These are phyloP conservation scores for Cheilosia vernalis DNA, from an alignment of 2,888 invertebrate species.

Conservation along the genomic window DNA sequence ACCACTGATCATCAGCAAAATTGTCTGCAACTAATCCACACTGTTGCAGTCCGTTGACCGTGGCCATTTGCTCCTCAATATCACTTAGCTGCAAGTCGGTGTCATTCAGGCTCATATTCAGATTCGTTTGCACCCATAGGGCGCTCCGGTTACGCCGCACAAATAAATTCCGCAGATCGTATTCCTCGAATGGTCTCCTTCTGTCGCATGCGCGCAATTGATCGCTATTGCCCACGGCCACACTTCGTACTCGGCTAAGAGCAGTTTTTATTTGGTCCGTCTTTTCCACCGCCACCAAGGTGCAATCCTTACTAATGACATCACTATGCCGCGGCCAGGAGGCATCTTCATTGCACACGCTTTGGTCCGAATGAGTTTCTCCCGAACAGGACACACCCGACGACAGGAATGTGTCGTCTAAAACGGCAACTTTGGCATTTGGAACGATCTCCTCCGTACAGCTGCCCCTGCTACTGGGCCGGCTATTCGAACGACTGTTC, in stretches of 20 bases:
- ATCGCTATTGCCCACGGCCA: constrained; percentile 30
- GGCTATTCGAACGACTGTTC: constrained; percentile 56
- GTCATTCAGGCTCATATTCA: constrained; percentile 66
- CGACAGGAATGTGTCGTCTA: constrained; percentile 81
- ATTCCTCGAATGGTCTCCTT: constrained; percentile 56
- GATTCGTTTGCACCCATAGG: constrained; percentile 80
- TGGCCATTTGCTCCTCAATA: constrained; percentile 82
- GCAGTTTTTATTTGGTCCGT: constrained; percentile 64
- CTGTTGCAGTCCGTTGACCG: constrained; percentile 75
- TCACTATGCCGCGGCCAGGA: constrained; percentile 57
- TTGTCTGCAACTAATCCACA: constrained; percentile 73
- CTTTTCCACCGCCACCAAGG: constrained; percentile 18
- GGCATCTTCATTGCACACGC: constrained; percentile 69
- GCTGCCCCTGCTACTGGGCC: constrained; percentile 69
- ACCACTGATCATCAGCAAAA: constrained; percentile 43
- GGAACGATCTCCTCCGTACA: constrained; percentile 62
- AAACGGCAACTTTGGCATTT: constrained; percentile 75
- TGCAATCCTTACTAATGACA: constrained; percentile 50
- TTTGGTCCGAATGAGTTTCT: constrained; percentile 80
- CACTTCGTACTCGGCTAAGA: constrained; percentile 50
- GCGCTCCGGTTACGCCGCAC: constrained; percentile 81
- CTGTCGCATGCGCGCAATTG: constrained; percentile 50
- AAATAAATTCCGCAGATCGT: constrained; percentile 80
- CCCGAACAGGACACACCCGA: constrained; percentile 82
- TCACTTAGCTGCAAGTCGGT: constrained; percentile 79